Percentiles rank a stretch among this genome's conserved stretches.
Evolutionary conservation across 2,113 vertebrate species (phyloP).

Genomic region (Corythornis vintsioides): DNA sequence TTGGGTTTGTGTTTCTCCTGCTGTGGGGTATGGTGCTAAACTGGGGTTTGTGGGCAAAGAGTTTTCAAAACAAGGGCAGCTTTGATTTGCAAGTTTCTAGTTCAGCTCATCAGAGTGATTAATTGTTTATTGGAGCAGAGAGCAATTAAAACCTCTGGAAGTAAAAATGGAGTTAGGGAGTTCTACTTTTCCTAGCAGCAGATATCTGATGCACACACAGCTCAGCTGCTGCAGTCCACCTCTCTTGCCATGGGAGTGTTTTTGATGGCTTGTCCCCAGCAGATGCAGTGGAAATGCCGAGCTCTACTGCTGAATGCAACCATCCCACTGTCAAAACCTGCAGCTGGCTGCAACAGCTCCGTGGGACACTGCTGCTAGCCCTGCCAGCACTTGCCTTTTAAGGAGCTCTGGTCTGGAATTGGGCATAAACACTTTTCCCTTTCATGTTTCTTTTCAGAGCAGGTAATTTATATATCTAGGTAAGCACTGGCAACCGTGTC

Average conservation of each 20-base stretch:
- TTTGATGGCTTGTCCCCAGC: neutral
- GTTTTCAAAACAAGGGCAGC: conserved; percentile 28
- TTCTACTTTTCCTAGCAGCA: neutral
- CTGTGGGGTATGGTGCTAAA: neutral
- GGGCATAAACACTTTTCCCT: neutral
- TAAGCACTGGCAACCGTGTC: conserved; percentile 14
- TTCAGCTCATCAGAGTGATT: neutral
- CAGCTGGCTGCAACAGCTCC: neutral
- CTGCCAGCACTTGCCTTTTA: neutral
- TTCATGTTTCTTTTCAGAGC: neutral
- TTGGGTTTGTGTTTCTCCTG: conserved; percentile 49
- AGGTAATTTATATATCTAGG: conserved; percentile 46
- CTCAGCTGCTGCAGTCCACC: rapidly evolving
- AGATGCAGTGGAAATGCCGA: neutral
- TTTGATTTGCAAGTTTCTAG: conserved; percentile 47
- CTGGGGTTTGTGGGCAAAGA: neutral
- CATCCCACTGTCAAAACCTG: neutral
- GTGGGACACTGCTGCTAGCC: neutral
- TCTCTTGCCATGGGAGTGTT: neutral
- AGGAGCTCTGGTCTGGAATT: neutral
- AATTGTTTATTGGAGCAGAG: neutral
- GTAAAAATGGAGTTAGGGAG: neutral
- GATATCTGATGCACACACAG: neutral
- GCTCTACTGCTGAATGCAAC: neutral
- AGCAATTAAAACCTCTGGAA: neutral